Evolutionary conservation across 2,888 invertebrate genomes (phyloP).

Genomic region (Aleiodes testaceus): DNA sequence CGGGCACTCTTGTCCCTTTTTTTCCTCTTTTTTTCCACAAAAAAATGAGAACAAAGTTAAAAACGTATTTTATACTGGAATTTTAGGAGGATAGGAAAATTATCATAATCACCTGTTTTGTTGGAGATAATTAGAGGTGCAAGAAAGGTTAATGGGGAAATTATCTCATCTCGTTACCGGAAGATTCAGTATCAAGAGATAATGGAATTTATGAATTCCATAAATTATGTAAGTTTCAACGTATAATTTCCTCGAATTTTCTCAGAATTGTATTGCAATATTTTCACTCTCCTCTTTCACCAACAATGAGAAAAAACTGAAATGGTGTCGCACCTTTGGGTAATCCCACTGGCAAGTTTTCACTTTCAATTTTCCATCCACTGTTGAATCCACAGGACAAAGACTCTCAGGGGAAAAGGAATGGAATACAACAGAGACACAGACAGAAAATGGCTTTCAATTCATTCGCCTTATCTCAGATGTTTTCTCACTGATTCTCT

Average conservation of each 20-base stretch:
- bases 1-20: background rate
- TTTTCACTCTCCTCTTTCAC: background rate
- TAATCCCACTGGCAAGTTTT: background rate
- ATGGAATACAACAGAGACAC: background rate
- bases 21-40: background rate
- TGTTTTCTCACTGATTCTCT: slow-evolving; percentile 14
- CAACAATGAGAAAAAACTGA: background rate
- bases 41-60: slow-evolving; percentile 3
- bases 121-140: too few species aligned
- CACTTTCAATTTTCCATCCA: slow-evolving; percentile 23
- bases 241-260: too few species aligned
- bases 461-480: slow-evolving; percentile 25
- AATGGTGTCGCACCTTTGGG: background rate
- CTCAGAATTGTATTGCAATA: slow-evolving; percentile 4
- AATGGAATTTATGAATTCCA: background rate
- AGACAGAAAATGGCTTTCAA: slow-evolving; percentile 14
- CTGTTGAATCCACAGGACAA: background rate
- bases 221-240: background rate
- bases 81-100: background rate
- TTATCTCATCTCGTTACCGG: too few species aligned
- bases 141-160: too few species aligned
- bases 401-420: background rate
- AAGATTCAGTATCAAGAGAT: background rate
- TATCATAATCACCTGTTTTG: background rate
- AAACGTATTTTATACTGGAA: background rate